Conservation (phyloP, 2,888 invertebrate species). For the Scaptodrosophila latifasciaeformis region DNA sequence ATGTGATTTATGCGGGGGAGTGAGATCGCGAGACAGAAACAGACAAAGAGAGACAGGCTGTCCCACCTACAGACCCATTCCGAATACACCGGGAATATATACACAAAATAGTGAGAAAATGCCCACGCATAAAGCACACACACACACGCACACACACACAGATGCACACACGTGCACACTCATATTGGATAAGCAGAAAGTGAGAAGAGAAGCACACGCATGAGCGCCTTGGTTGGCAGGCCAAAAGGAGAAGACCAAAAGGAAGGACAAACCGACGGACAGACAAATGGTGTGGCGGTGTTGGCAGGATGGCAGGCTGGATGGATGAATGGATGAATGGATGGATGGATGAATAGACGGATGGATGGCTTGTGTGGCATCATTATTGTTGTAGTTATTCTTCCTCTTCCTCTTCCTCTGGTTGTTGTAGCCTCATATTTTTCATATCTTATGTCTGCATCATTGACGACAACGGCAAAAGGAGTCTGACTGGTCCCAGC, state of each 20-base stretch:
- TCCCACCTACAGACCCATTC: neutral
- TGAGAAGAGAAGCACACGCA: constrained; percentile 31
- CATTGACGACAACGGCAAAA: constrained; percentile 46
- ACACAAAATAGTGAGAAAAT: neutral
- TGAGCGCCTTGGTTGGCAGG: constrained; percentile 46
- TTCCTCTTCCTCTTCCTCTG: constrained; percentile 50
- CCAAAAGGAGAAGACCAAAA: neutral
- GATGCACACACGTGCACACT: too few relatives aligned
- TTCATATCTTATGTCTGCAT: constrained; percentile 67
- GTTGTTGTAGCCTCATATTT: constrained; percentile 64
- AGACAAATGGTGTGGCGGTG: neutral
- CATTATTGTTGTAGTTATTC: too few relatives aligned
- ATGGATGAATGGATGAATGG: too few relatives aligned
- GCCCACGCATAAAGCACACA: too few relatives aligned
- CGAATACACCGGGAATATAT: neutral
- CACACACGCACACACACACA: too few relatives aligned
- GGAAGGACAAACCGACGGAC: neutral
- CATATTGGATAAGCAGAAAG: too few relatives aligned
- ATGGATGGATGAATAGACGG: too few relatives aligned
- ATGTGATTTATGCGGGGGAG: constrained; percentile 43
- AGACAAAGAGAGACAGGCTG: neutral
- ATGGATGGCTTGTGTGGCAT: constrained; percentile 5
- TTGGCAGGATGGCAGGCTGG: too few relatives aligned
- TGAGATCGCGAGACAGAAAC: neutral
- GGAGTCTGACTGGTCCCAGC: constrained; percentile 3